Base-by-base conservation (phyloP, 2,888 invertebrate genomes). In the Gibbula magus region DNA sequence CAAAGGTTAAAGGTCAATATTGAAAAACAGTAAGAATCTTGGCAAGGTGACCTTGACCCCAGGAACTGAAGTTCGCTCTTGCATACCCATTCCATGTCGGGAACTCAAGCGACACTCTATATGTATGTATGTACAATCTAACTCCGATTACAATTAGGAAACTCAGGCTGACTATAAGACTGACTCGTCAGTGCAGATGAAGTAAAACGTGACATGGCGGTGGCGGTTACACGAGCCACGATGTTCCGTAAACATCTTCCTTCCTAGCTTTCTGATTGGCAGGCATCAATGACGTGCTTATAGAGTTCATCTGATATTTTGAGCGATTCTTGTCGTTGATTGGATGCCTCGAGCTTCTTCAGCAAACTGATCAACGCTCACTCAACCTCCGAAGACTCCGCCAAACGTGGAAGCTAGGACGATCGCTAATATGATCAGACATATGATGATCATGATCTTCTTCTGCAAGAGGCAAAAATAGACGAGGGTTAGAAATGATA, bases 371-470 rank as follows among this genome's bases (percentile, higher is more conserved):
- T 75, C 54, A 54, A 54, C 54, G 25, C 67, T 20, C 25, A 39
- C 78, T 81, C 81, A 80, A 77, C 83, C 80, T 66, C 87, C 87
- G 73, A 91, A 94, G 92, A 95, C 95, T 91, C 95, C 94, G 91
- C 96, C 96, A 93, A 96, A 94, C 93, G 95, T 95, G 88, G 95
- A 94, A 87, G 94, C 94, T 87, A 95, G 93, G 92, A 96, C 95
- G 92, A 96, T 95, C 92, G 96, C 95, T 93, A 96, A 95, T 93
- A 97, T 95, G 93, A 96, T 95, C 93, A 97, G 94, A 94, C 97
- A 97, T 94, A 96, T 95, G 95, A 97, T 95, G 93, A 97, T 97
- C 96, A 97, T 96, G 93, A 97, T 97, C 95, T 97, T 97, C 96
- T 97, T 97, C 97, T 97, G 95, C 95, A 95, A 92, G 77, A 61